Base-by-base conservation (phyloP, 2,888 invertebrate genomes). In the Emmelina monodactyla region DNA sequence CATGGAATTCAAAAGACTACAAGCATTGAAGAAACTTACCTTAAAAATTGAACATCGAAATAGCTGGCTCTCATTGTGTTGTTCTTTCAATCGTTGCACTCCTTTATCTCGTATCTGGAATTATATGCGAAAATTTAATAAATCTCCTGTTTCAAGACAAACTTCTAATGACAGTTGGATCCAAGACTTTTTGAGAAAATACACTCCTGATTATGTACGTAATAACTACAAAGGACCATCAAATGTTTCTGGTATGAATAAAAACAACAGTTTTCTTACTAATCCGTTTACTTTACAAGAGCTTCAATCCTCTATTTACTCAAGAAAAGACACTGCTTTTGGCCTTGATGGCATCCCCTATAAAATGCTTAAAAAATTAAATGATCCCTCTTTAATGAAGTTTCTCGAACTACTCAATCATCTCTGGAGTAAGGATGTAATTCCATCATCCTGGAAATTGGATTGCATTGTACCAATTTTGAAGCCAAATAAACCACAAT, bases 381-480 rank as follows among this genome's bases (percentile, higher is more conserved):
- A 11, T 19, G 6, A 11, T 32, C 25, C 16, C 9, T 7, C 13
- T 32, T 31, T 31, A 16, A 9, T 10, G 16, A 28, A 14, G 3
- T 36, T 36, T 19, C 25, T 36, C 5, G 16, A 14, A 10, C 13
- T 36, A 9, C 13, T 32, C 2, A 32, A 36, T 32, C 10, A 14
- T 11, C 14, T 36, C 9, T 41, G 34, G 16, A 22, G 13, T 29
- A 37, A 19, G 22, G 15, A 33, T 22, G 22, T 12, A 16, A 39
- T 39, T 11, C 39, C 39, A 12, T 13, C 15, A 11, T 30, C 29
- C 11, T 41, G 35, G 38, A 41, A 41, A 29, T 16, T 10, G 9
- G 34, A 37, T 31, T 41, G 37, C 31, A 19, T 42, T 12, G 28
- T 42, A 16, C 41, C 41, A 6, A 28, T 41, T 31, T 19, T 39